Percentiles rank a stretch among this genome's conserved stretches.
phyloP scores from a whole-genome alignment of 2,113 vertebrate genomes.

The Lophochroa leadbeateri region DNA sequence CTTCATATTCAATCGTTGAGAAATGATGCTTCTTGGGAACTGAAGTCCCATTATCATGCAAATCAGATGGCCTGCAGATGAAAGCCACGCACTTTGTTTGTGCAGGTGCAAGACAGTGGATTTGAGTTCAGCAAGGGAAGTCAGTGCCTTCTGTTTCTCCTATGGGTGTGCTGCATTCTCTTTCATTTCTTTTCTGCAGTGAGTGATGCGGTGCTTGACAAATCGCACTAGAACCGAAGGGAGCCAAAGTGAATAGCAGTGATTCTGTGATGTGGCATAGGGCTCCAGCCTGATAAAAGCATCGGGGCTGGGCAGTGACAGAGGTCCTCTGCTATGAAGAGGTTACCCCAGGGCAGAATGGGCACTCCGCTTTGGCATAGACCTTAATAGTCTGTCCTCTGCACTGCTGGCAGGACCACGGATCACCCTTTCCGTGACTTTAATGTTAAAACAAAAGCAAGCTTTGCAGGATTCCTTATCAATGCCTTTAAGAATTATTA shows the following conservation, averaged over 20 bases:
- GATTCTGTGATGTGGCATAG: accelerated
- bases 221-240: neutral
- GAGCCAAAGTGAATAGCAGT: neutral
- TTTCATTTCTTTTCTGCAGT: neutral
- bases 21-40: neutral
- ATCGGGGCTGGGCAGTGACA: accelerated
- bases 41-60: neutral
- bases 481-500: neutral
- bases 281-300: neutral
- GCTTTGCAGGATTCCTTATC: neutral
- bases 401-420: neutral
- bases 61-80: neutral
- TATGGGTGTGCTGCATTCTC: neutral
- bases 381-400: neutral
- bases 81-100: neutral
- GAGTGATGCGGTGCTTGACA: neutral
- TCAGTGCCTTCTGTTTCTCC: neutral
- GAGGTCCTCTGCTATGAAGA: accelerated
- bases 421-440: neutral
- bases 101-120: neutral
- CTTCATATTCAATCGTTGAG: neutral
- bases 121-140: neutral
- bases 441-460: neutral
- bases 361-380: neutral
- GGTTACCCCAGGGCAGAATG: neutral